Percentiles rank a stretch among this genome's conserved stretches.
Conservation (phyloP, 1,140 invertebrate species). For the Nilaparvata lugens region DNA sequence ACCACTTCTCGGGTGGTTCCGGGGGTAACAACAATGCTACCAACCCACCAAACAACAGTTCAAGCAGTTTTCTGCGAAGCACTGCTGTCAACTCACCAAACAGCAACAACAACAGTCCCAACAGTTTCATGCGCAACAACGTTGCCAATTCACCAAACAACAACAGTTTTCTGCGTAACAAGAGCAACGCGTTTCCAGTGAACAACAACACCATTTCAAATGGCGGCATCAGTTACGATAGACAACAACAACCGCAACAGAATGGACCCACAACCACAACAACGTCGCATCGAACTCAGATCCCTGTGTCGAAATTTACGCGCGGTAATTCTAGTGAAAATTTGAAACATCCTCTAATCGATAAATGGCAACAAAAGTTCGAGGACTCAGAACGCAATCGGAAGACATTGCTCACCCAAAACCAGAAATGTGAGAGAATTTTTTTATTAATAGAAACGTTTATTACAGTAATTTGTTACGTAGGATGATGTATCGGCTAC, state of each 20-base stretch:
- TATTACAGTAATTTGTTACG: too few relatives aligned
- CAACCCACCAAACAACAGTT: not conserved
- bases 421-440: constrained; percentile 53
- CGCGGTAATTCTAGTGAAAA: not conserved
- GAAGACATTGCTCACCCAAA: constrained; percentile 51
- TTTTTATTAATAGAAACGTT: too few relatives aligned
- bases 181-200: too few relatives aligned
- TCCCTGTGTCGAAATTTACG: too few relatives aligned
- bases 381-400: constrained; percentile 55
- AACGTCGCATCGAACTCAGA: too few relatives aligned
- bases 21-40: not conserved
- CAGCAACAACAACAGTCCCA: not conserved
- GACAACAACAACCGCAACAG: not conserved
- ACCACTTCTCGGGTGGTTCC: constrained; percentile 15
- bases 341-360: constrained; percentile 32
- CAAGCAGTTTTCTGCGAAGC: not conserved
- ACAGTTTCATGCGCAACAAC: too few relatives aligned
- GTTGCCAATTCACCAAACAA: too few relatives aligned
- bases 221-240: not conserved
- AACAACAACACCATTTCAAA: not conserved
- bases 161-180: too few relatives aligned
- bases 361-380: constrained; percentile 54
- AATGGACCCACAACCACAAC: too few relatives aligned
- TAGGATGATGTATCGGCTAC: too few relatives aligned
- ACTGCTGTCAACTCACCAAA: not conserved